These are phyloP conservation scores for Cichladusa arquata DNA, from an alignment of 2,113 vertebrate species.

Conservation along the genomic window DNA sequence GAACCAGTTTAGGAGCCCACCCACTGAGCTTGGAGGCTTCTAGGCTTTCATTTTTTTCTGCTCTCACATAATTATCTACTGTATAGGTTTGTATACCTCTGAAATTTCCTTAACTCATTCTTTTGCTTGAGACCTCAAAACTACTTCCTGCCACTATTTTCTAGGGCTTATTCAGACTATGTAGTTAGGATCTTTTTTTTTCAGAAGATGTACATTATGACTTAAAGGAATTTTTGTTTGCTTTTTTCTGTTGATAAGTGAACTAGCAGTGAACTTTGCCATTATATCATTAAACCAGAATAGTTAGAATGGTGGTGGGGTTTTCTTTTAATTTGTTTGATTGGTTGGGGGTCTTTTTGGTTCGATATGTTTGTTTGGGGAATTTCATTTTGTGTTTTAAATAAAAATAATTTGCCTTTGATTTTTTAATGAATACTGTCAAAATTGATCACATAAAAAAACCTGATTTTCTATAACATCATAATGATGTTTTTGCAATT, in stretches of 20 bases:
- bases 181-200: neutral
- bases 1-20: neutral
- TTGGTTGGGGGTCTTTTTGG: neutral
- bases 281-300: neutral
- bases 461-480: neutral
- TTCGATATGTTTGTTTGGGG: neutral
- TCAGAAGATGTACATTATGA: neutral
- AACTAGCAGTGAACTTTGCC: neutral
- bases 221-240: neutral
- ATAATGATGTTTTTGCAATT: neutral
- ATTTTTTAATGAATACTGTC: neutral
- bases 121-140: neutral
- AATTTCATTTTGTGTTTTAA: neutral
- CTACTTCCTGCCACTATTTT: neutral
- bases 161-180: neutral
- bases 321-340: neutral
- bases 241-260: neutral
- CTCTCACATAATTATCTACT: neutral
- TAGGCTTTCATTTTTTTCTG: neutral
- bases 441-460: neutral
- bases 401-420: neutral
- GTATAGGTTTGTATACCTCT: neutral
- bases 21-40: neutral
- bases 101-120: neutral
- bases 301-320: neutral